Evolutionary conservation across 2,797 vertebrate genomes (phyloP).

Genomic region (Dipus sagitta): DNA sequence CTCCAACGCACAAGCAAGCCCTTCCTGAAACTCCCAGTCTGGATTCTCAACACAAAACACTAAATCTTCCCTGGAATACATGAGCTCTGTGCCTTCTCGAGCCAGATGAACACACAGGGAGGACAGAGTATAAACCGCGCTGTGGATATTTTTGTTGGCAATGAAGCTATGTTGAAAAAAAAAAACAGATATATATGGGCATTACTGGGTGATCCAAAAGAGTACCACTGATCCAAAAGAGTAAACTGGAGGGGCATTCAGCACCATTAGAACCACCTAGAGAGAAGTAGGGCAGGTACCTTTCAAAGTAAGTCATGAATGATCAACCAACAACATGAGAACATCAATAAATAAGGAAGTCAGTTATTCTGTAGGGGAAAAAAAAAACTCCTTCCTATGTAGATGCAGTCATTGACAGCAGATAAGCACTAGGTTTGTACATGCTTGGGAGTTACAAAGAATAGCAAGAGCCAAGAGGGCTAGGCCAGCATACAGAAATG

Average conservation of each 20-base stretch:
- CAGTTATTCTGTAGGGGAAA: neutral
- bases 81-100: conserved; percentile 34
- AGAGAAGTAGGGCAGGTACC: neutral
- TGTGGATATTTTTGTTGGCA: neutral
- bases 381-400: neutral
- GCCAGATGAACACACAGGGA: neutral
- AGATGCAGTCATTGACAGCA: neutral
- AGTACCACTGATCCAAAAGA: neutral
- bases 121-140: neutral
- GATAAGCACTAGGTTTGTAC: neutral
- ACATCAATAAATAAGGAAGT: neutral
- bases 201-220: neutral
- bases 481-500: neutral
- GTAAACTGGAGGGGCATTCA: neutral
- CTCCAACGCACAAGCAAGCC: neutral
- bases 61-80: neutral
- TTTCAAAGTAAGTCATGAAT: neutral
- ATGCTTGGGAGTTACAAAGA: neutral
- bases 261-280: neutral
- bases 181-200: neutral
- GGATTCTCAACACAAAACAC: conserved; percentile 13
- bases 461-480: neutral
- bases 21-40: neutral
- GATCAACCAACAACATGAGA: neutral
- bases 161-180: neutral